Evolutionary conservation across 1,140 invertebrate species (phyloP).

Genomic region (Bombus confusus): DNA sequence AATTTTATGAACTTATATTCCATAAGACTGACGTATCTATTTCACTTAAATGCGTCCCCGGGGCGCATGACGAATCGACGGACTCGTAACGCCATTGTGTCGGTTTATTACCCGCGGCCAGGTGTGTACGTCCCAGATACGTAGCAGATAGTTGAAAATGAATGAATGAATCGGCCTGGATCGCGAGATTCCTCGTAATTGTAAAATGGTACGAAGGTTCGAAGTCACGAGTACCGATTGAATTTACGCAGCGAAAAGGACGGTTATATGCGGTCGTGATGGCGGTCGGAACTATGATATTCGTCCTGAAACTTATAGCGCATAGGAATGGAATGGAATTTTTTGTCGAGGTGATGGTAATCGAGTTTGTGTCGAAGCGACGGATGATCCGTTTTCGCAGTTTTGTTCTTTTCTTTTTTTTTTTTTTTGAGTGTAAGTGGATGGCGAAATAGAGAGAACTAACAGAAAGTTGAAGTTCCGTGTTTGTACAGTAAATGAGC

Average conservation of each 20-base stretch:
- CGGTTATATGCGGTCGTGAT: no score
- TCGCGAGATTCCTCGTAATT: not conserved
- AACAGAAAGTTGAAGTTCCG: not conserved
- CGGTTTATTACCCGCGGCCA: slow-evolving; percentile 52
- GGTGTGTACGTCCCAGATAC: slow-evolving; percentile 46
- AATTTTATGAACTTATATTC: slow-evolving; percentile 81
- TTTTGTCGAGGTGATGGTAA: not conserved
- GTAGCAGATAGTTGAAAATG: slow-evolving; percentile 24
- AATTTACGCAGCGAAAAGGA: no score
- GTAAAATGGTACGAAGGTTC: not conserved
- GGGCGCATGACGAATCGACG: slow-evolving; percentile 62
- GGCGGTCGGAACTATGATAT: no score
- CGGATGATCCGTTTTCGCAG: not conserved
- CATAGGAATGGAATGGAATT: not conserved
- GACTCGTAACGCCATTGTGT: slow-evolving; percentile 55
- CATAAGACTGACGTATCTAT: slow-evolving; percentile 79
- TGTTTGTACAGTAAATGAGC: not conserved
- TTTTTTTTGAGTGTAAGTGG: not conserved
- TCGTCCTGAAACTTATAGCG: no score
- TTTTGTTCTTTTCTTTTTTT: no score
- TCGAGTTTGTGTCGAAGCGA: not conserved
- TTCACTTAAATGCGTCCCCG: slow-evolving; percentile 76
- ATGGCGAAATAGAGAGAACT: not conserved
- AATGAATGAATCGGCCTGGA: not conserved
- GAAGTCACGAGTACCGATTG: not conserved